phyloP scores from a whole-genome alignment of 1,140 invertebrate species.

The Aphaenogaster rudis region DNA sequence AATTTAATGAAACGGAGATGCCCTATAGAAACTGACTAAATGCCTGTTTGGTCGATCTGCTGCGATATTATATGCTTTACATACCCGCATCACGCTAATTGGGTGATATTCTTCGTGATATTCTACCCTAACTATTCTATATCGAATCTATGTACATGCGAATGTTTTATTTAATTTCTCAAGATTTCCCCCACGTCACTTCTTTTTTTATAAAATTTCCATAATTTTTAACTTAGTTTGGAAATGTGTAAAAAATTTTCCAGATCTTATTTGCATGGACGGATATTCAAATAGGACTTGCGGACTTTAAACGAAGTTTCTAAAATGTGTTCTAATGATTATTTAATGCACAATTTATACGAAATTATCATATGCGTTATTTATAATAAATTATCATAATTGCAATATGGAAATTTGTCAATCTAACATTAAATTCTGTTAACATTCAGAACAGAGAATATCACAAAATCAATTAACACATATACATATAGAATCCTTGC shows the following conservation, averaged over 20 bases:
- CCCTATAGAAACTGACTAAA: background rate
- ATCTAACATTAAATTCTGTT: background rate
- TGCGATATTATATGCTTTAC: background rate
- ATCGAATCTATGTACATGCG: background rate
- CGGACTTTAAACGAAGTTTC: background rate
- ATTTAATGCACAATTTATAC: background rate
- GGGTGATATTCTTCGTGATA: background rate
- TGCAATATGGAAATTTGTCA: background rate
- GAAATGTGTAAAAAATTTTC: background rate
- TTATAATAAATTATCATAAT: background rate
- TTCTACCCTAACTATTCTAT: background rate
- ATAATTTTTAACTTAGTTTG: background rate
- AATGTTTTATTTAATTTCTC: slow-evolving; percentile 5
- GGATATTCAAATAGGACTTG: background rate
- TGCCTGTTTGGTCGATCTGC: background rate
- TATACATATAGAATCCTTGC: background rate
- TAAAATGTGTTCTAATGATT: background rate
- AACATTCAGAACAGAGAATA: background rate
- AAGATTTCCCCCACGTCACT: background rate
- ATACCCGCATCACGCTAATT: slow-evolving; percentile 5
- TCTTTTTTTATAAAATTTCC: slow-evolving; percentile 2
- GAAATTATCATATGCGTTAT: background rate
- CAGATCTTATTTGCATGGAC: background rate
- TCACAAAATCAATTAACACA: background rate
- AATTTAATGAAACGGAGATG: slow-evolving; percentile 27